Evolutionary conservation across 2,888 invertebrate species (phyloP).

Genomic region (Pharmacophagus antenor): DNA sequence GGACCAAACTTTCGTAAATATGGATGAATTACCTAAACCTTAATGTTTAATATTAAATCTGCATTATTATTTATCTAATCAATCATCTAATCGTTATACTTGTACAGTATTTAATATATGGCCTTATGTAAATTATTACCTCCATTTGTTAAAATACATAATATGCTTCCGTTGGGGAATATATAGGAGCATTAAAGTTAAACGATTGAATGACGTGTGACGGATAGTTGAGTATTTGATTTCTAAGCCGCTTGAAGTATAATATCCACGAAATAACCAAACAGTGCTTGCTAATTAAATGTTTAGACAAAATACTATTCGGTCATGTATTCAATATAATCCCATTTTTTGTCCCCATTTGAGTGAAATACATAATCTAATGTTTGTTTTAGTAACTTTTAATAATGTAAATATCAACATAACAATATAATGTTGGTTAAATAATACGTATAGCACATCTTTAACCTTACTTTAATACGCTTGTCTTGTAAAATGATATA

Average conservation of each 20-base stretch:
- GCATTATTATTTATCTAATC: slow-evolving; percentile 71
- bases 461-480: slow-evolving; percentile 71
- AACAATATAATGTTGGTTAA: slow-evolving; percentile 48
- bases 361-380: slow-evolving; percentile 56
- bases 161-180: slow-evolving; percentile 63
- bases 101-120: slow-evolving; percentile 79
- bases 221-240: slow-evolving; percentile 47
- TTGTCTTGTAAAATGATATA: slow-evolving; percentile 74
- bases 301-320: slow-evolving; percentile 52
- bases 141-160: slow-evolving; percentile 55
- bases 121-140: slow-evolving; percentile 79
- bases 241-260: slow-evolving; percentile 53
- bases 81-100: slow-evolving; percentile 77
- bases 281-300: slow-evolving; percentile 62
- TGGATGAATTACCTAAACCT: slow-evolving; percentile 72
- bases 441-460: slow-evolving; percentile 57
- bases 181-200: slow-evolving; percentile 51
- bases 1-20: slow-evolving; percentile 80
- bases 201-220: slow-evolving; percentile 45
- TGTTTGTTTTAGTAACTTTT: slow-evolving; percentile 49
- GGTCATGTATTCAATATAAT: slow-evolving; percentile 56
- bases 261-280: slow-evolving; percentile 54
- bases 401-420: slow-evolving; percentile 58
- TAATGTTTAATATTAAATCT: slow-evolving; percentile 73
- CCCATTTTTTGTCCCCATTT: slow-evolving; percentile 58